Base-by-base conservation (phyloP, 2,113 vertebrate species). In the Oplegnathus fasciatus region DNA sequence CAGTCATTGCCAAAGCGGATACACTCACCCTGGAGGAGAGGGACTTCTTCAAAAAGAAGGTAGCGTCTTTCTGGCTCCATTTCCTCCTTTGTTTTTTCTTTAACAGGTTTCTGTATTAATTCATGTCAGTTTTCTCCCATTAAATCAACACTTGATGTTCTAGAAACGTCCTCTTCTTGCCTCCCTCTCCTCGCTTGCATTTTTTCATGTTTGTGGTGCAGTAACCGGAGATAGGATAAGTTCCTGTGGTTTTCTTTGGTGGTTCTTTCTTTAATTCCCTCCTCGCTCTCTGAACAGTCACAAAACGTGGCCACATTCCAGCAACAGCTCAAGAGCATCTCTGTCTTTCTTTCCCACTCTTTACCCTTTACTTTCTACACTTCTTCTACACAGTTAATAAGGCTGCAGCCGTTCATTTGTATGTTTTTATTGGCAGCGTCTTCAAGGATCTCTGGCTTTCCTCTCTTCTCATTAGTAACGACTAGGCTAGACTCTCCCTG, bases 11-110 rank as follows among this genome's bases (percentile, higher is more conserved):
- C 69, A 99, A 99, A 75, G 98, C 98, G 0, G 98, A 99, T 92
- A 99, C 98, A 0, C 93, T 99, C 86, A 99, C 98, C 48, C 95
- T 99, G 95, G 98, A 99, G 88, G 98, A 99, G 95, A 96, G 98
- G 77, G 97, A 98, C 91, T 97, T 97, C 94, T 99, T 99, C 94
- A 99, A 99, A 80, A 97, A 98, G 78, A 96, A 98, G 97, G 98
- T 99, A 89, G 90, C 83, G 48, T 22, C 34, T 22, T 10, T 60
- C 18, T 48, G 6, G 8, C 8, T 55, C 10, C 11, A 4, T 66
- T 18, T n/a, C 10, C 14, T 62, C 13, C 34, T 40, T 55, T 9
- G 0, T 73, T 54, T 40, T 57, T 57, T 44, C 0, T 80, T 68
- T 5, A 61, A 52, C 37, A 17, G 3, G 44, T 75, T 60, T 61